Base-by-base conservation (phyloP, 2,888 invertebrate species). In the Nymphalis urticae region DNA sequence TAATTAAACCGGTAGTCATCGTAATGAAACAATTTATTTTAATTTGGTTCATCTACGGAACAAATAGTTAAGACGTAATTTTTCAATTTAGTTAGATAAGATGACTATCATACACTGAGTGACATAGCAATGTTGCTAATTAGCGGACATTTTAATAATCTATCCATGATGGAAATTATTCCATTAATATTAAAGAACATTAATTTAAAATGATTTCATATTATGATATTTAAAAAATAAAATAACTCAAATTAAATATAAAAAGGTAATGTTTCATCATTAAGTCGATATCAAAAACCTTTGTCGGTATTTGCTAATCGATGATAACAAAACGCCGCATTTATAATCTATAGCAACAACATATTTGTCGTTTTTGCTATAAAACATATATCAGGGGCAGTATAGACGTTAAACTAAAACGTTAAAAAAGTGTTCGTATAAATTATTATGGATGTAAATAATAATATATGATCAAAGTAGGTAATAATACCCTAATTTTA, bases 71-170 rank as follows among this genome's bases (percentile, higher is more conserved):
- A 56, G 48, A 62, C 51, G 65, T 73, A 69, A 73, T 73, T 65
- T 71, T 73, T 51, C 73, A 71, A 73, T 73, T 71, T 71, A 71
- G 51, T 54, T 63, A 50, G 16, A 27, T 42, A 42, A 42, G 42
- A 13, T 42, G 42, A 10, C 27, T 5, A 6, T 6, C 6, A 5
- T 32, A 13, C 13, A 42, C 13, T 13, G 13, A 42, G 9, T 13
- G 42, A 13, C 13, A 42, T 42, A 42, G 13, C 10, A 42, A 2
- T 42, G 13, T 42, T 13, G 3, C 13, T 13, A 42, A 13, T 42
- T 42, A 42, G 13, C 2, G 13, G 13, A 42, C 13, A 13, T 42
- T 42, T 42, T 42, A n/a, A 42, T 10, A 42, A 42, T 13, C 13
- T 42, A 13, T 21, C 21, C 21, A 13, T n/a, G n/a, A n/a, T n/a